Base-by-base conservation (phyloP, 2,888 invertebrate genomes). In the Globia sparganii region DNA sequence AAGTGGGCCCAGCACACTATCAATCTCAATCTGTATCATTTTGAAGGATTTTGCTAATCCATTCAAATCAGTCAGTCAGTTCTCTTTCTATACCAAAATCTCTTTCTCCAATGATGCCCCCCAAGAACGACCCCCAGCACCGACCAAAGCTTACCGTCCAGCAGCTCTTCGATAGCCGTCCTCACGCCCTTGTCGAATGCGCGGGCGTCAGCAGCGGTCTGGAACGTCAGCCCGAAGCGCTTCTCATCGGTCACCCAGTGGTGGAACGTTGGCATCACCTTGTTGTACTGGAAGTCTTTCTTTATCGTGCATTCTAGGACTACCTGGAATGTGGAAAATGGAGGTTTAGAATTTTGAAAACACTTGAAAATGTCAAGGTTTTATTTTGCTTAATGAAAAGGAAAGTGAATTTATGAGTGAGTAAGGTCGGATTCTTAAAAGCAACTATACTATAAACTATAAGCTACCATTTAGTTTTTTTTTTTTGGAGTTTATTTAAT, bases 261-360 rank as follows among this genome's bases (percentile, higher is more conserved):
- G 97, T 99, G 99, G 97, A 99, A 99, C 66, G 99, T 99, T 53
- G 99, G 99, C 98, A 99, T 99, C 91, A 99, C 99, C 97, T 99
- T 99, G 96, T 99, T 99, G 97, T 99, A 99, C 94, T 99, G 98
- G 95, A 99, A 98, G 96, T 99, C 99, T 94, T 99, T 98, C 96
- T 99, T 99, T 94, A 99, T 98, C 72, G 98, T 98, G 97, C 99
- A 99, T 96, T 99, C 98, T 88, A 99, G 97, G 87, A 99, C 99
- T 92, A 98, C 98, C 99, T 99, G 96, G 3, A 90, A 90, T 28
- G 0, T 8, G 4, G 9, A 58, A 15, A 40, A 15, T 21, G 15
- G 4, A 8, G 37, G 6, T 62, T 69, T 61, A 56, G 6, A 37
- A 37, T 37, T 61, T 25, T 34, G 61, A n/a, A n/a, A n/a, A n/a